Percentiles rank a stretch among this genome's conserved stretches.
Evolutionary conservation across 2,888 invertebrate genomes (phyloP).

Genomic region (Panorpa germanica): DNA sequence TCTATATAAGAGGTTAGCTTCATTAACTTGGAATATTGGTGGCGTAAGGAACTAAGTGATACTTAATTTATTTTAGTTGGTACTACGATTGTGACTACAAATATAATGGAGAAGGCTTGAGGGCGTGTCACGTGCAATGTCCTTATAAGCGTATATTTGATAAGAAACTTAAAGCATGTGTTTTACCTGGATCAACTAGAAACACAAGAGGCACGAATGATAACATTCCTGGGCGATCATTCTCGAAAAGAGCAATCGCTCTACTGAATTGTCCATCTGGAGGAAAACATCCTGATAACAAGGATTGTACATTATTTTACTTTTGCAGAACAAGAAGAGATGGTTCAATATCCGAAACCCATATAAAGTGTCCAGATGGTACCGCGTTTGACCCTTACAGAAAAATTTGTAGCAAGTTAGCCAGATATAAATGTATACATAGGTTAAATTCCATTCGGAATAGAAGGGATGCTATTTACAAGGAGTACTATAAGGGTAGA

Average conservation of each 20-base stretch:
- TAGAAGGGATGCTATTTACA: too few relatives aligned
- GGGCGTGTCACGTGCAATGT: slow-evolving; percentile 13
- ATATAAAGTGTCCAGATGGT: slow-evolving; percentile 11
- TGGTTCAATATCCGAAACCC: slow-evolving; percentile 11
- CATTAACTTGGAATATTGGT: too few relatives aligned
- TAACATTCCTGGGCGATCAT: too few relatives aligned
- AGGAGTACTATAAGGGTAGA: too few relatives aligned
- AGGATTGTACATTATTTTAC: slow-evolving; percentile 13
- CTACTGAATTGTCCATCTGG: slow-evolving; percentile 7
- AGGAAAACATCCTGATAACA: slow-evolving; percentile 13
- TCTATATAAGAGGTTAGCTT: too few relatives aligned
- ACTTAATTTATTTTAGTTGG: too few relatives aligned
- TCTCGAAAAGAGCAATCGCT: too few relatives aligned
- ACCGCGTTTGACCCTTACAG: slow-evolving; percentile 12
- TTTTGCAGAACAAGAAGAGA: slow-evolving; percentile 12
- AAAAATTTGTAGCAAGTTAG: slow-evolving; percentile 11
- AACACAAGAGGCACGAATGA: neutral
- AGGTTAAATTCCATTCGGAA: too few relatives aligned
- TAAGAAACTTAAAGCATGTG: slow-evolving; percentile 11
- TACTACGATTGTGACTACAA: slow-evolving; percentile 14
- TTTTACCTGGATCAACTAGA: slow-evolving; percentile 12
- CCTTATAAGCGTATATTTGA: slow-evolving; percentile 12
- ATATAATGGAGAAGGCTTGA: slow-evolving; percentile 11
- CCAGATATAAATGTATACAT: slow-evolving; percentile 10
- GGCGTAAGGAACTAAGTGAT: too few relatives aligned